These are phyloP conservation scores for Calephelis perditalis DNA, from an alignment of 2,888 invertebrate genomes.

Conservation along the genomic window DNA sequence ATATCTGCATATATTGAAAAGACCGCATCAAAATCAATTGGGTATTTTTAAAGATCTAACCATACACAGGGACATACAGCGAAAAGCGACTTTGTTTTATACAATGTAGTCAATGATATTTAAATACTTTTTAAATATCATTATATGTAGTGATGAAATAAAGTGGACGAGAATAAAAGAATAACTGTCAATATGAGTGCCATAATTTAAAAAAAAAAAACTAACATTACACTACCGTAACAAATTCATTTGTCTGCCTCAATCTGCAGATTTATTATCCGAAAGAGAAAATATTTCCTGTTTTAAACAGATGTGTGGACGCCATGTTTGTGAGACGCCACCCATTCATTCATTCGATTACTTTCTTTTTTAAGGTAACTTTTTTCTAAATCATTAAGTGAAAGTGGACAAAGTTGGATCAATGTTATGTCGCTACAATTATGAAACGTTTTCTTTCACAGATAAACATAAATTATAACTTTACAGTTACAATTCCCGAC, in stretches of 20 bases:
- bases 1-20: no score
- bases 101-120: no score
- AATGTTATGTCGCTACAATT: constrained; percentile 36
- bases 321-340: constrained; percentile 29
- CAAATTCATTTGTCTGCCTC: neutral
- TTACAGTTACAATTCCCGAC: neutral
- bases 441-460: neutral
- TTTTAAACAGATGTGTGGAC: constrained; percentile 29
- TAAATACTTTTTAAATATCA: no score
- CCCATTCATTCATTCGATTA: constrained; percentile 49
- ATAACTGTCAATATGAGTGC: no score
- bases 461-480: neutral
- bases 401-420: constrained; percentile 51
- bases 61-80: no score
- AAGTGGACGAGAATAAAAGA: no score
- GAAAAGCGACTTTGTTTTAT: no score
- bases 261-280: constrained; percentile 38
- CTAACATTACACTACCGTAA: no score
- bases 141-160: no score
- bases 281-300: constrained; percentile 53
- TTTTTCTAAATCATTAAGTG: constrained; percentile 54
- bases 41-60: no score
- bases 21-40: no score
- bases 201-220: no score
- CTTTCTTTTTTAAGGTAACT: constrained; percentile 58